phyloP scores from a whole-genome alignment of 2,113 vertebrate species.

The Salvelinus alpinus region DNA sequence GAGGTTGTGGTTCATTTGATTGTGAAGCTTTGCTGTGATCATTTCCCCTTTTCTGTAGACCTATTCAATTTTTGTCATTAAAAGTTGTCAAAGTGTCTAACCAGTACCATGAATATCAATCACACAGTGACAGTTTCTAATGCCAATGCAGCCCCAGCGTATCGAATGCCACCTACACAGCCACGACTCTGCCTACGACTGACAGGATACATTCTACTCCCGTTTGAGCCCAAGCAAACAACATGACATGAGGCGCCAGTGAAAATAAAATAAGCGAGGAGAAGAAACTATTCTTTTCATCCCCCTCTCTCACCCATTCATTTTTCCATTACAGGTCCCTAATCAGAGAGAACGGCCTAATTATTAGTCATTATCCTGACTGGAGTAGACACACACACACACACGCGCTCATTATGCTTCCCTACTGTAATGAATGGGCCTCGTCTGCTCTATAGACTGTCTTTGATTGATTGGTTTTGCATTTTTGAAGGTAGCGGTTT shows the following conservation, averaged over 20 bases:
- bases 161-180: too few species aligned
- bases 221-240: neutral
- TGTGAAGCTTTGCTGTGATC: too few species aligned
- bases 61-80: too few species aligned
- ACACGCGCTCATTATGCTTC: neutral
- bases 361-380: conserved; percentile 69
- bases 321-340: conserved; percentile 34
- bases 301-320: conserved; percentile 37
- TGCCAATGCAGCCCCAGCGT: too few species aligned
- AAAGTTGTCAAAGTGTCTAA: too few species aligned
- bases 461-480: conserved; percentile 9
- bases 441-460: conserved; percentile 11
- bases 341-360: conserved; percentile 45
- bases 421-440: conserved; percentile 36
- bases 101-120: too few species aligned
- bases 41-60: too few species aligned
- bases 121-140: too few species aligned
- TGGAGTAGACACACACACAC: conserved; percentile 38
- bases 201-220: neutral
- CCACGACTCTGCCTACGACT: too few species aligned
- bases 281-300: conserved; percentile 16
- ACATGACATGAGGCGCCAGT: conserved; percentile 32
- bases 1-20: neutral
- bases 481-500: conserved; percentile 8
- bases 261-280: neutral